Conservation (phyloP, 2,797 vertebrate genomes). For the Coranthus polyacanthus region DNA sequence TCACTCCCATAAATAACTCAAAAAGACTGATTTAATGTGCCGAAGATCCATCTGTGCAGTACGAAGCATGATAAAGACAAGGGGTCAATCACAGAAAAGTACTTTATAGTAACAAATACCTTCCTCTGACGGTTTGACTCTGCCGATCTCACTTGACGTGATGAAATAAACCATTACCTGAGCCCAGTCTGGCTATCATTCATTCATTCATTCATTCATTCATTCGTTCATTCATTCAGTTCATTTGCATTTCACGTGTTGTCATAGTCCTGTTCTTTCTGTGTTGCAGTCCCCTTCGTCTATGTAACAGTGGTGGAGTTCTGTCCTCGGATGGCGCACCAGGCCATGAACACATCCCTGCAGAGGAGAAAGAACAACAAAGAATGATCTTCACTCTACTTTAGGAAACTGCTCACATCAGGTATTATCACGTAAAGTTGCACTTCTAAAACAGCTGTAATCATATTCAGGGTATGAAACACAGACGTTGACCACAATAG, state of each 20-base stretch:
- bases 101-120: background rate
- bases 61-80: background rate
- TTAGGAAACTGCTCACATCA: background rate
- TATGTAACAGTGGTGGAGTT: slow-evolving; percentile 89
- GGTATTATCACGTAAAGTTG: background rate
- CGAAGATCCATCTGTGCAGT: background rate
- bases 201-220: slow-evolving; percentile 13
- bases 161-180: slow-evolving; percentile 48
- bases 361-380: background rate
- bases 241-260: slow-evolving; percentile 35
- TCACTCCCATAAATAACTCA: background rate
- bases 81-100: slow-evolving; percentile 4
- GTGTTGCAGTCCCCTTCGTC: slow-evolving; percentile 1
- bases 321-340: slow-evolving; percentile 90
- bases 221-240: slow-evolving; percentile 12
- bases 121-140: background rate
- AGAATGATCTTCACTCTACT: background rate
- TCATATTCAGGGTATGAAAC: background rate
- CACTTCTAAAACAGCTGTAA: background rate
- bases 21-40: background rate
- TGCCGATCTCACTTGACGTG: background rate
- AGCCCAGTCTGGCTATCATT: slow-evolving; percentile 41
- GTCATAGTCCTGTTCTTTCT: slow-evolving; percentile 13
- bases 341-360: slow-evolving; percentile 93
- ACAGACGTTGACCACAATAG: too few species aligned